Conservation (phyloP, 2,797 vertebrate species). For the Galago senegalensis region DNA sequence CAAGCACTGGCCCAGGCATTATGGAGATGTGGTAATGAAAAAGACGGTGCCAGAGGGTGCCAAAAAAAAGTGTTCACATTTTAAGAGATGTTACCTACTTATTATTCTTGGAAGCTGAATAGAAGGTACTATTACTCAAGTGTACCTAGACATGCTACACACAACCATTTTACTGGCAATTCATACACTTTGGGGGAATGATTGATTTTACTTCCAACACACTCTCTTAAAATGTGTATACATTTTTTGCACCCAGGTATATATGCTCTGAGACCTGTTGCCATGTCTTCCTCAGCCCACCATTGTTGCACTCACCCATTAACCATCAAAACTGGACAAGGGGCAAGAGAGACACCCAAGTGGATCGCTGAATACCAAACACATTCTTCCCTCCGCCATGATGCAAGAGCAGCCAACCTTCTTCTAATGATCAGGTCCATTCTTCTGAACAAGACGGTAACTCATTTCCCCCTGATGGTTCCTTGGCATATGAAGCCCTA, state of each 20-base stretch:
- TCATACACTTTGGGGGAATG: too few relatives aligned
- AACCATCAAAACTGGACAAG: not conserved
- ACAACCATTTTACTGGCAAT: too few relatives aligned
- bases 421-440: not conserved
- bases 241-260: too few relatives aligned
- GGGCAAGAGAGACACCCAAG: not conserved
- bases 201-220: too few relatives aligned
- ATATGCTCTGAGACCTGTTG: not conserved
- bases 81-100: too few relatives aligned
- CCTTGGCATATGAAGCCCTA: not conserved
- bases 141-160: too few relatives aligned
- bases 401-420: not conserved
- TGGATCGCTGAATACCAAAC: not conserved
- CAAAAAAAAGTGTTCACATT: too few relatives aligned
- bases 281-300: not conserved
- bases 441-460: not conserved
- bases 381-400: not conserved
- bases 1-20: not conserved
- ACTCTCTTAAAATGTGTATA: too few relatives aligned
- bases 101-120: too few relatives aligned
- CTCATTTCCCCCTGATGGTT: not conserved
- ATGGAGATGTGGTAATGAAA: not conserved
- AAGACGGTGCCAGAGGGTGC: not conserved
- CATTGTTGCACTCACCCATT: not conserved
- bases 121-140: too few relatives aligned